These are phyloP conservation scores for Drosophila maculinotata DNA, from an alignment of 2,888 invertebrate species.

Conservation along the genomic window DNA sequence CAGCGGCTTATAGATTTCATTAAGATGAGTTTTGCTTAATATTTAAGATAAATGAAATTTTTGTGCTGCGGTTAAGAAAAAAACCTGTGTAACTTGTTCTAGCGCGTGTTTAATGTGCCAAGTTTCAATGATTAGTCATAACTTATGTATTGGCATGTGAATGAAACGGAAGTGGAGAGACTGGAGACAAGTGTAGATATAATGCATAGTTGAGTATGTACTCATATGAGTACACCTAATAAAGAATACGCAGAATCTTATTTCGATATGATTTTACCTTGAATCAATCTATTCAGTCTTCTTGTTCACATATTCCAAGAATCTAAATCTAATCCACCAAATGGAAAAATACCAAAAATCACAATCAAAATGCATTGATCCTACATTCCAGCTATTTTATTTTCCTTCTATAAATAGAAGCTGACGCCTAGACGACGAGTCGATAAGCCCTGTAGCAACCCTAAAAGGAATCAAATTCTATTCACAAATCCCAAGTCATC, in stretches of 20 bases:
- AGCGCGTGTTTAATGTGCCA: conserved; percentile 52
- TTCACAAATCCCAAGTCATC: conserved; percentile 53
- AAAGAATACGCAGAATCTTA: background rate
- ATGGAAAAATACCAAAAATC: conserved; percentile 32
- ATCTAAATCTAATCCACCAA: conserved; percentile 17
- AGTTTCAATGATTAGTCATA: conserved; percentile 68
- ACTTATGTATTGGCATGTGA: conserved; percentile 54
- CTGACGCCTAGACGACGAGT: conserved; percentile 43
- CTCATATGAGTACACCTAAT: background rate
- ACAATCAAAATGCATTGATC: conserved; percentile 28
- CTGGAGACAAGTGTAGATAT: conserved; percentile 1
- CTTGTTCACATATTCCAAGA: conserved; percentile 40
- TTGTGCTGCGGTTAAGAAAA: conserved; percentile 28
- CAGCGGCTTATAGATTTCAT: conserved; percentile 30
- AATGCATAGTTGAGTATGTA: background rate
- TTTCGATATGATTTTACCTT: conserved; percentile 11
- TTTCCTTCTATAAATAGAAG: conserved; percentile 41
- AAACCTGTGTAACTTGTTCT: conserved; percentile 68
- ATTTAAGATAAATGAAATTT: conserved; percentile 51
- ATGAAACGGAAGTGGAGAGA: conserved; percentile 59
- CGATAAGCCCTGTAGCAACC: conserved; percentile 11
- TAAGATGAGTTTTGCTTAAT: conserved; percentile 70
- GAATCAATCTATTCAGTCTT: conserved; percentile 13
- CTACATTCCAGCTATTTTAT: conserved; percentile 23
- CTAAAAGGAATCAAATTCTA: conserved; percentile 51